Evolutionary conservation across 2,888 invertebrate species (phyloP).

Genomic region (Leuctra nigra): DNA sequence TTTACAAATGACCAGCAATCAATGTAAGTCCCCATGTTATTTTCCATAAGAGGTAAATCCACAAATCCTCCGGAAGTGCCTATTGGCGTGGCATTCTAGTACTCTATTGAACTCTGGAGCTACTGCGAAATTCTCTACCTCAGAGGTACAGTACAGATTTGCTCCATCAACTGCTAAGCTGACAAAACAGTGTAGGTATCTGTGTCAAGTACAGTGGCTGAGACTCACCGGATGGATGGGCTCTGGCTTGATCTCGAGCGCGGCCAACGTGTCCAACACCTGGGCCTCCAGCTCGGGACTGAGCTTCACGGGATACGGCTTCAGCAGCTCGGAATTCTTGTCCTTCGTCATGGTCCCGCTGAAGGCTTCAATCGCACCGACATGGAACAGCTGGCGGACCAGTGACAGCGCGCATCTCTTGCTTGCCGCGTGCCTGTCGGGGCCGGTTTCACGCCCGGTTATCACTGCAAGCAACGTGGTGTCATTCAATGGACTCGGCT

Average conservation of each 20-base stretch:
- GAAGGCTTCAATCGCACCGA: conserved; percentile 87
- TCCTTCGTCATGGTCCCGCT: conserved; percentile 77
- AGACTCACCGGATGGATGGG: conserved; percentile 25
- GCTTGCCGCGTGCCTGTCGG: conserved; percentile 94
- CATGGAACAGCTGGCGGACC: conserved; percentile 89
- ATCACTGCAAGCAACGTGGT: conserved; percentile 36
- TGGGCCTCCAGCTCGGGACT: conserved; percentile 60
- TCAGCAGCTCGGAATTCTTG: conserved; percentile 66
- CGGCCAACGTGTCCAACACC: conserved; percentile 50
- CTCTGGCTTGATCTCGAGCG: conserved; percentile 32
- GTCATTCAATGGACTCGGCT: too few relatives aligned
- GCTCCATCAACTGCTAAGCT: too few relatives aligned
- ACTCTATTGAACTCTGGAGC: too few relatives aligned
- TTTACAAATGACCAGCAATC: too few relatives aligned
- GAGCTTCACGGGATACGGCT: conserved; percentile 71
- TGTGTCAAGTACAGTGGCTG: too few relatives aligned
- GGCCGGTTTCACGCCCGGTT: conserved; percentile 83
- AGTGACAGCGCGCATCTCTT: conserved; percentile 94
- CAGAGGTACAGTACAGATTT: too few relatives aligned
- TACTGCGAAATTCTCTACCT: too few relatives aligned
- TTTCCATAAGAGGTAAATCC: too few relatives aligned
- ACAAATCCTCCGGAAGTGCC: background rate
- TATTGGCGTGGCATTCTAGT: too few relatives aligned
- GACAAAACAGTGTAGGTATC: too few relatives aligned
- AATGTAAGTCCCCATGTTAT: too few relatives aligned